Conservation (phyloP, 1,140 invertebrate genomes). For the Tetramorium simillimum region DNA sequence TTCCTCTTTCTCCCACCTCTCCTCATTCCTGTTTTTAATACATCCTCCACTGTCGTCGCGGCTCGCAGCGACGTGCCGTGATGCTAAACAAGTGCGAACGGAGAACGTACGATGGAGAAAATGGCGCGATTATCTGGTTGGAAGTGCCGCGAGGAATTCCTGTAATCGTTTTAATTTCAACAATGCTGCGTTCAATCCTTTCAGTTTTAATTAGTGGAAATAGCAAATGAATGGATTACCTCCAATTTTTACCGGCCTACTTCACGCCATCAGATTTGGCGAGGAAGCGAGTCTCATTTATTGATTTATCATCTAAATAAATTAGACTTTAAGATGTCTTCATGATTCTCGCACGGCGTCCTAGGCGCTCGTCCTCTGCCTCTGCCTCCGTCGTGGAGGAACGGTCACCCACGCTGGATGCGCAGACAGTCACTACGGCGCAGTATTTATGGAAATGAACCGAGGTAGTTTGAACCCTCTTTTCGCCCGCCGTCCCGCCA, state of each 20-base stretch:
- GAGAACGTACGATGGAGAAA: not conserved
- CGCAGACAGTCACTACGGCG: constrained; percentile 60
- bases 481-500: constrained; percentile 64
- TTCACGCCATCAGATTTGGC: not conserved
- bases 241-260: not conserved
- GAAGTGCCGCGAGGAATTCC: not conserved
- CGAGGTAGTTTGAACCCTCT: constrained; percentile 79
- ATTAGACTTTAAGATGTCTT: constrained; percentile 32
- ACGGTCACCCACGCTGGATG: constrained; percentile 22
- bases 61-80: not conserved
- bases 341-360: not conserved
- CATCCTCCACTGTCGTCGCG: constrained; percentile 33
- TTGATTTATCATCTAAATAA: not conserved
- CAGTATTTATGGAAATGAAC: constrained; percentile 84
- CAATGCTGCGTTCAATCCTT: not conserved
- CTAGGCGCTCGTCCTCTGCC: not conserved
- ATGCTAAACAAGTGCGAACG: not conserved
- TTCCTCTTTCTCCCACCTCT: constrained; percentile 3
- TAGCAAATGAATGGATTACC: not conserved
- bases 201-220: not conserved
- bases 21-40: constrained; percentile 57
- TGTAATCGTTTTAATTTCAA: not conserved
- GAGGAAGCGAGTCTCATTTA: not conserved
- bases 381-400: not conserved
- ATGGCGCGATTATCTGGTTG: not conserved